Conservation (phyloP, 2,113 vertebrate genomes). For the Gadus chalcogrammus region DNA sequence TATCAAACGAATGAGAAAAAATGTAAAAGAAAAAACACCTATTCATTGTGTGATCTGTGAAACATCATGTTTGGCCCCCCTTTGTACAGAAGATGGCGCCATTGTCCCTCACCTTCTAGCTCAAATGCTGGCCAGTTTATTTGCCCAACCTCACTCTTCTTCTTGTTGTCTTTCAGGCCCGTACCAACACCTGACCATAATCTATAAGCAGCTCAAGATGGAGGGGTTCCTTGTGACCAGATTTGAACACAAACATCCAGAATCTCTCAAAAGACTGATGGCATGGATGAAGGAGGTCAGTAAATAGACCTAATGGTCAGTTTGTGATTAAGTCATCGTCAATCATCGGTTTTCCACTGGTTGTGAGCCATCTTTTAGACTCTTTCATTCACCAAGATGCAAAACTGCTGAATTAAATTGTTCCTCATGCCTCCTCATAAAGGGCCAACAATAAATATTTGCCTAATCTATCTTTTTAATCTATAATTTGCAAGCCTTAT, state of each 20-base stretch:
- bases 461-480: too few relatives aligned
- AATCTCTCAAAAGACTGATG: slow-evolving; percentile 76
- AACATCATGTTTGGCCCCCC: too few relatives aligned
- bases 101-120: too few relatives aligned
- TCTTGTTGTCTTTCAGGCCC: slow-evolving; percentile 61
- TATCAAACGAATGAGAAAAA: too few relatives aligned
- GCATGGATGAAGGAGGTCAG: slow-evolving; percentile 82
- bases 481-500: too few relatives aligned
- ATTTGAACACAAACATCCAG: slow-evolving; percentile 71
- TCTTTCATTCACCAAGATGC: background rate
- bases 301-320: background rate
- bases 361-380: background rate
- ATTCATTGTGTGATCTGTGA: too few relatives aligned
- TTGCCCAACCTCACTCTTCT: background rate
- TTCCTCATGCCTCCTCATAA: too few relatives aligned
- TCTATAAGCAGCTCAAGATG: slow-evolving; percentile 78
- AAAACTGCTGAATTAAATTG: too few relatives aligned
- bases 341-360: background rate
- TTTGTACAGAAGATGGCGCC: too few relatives aligned
- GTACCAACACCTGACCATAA: slow-evolving; percentile 63
- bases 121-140: background rate
- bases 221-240: slow-evolving; percentile 75
- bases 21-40: too few relatives aligned
- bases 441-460: too few relatives aligned
- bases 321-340: background rate